A percentile compares a stretch with the other conserved stretches of the same genome.
Evolutionary conservation across 2,113 vertebrate genomes (phyloP).

Genomic region (Ellobius talpinus): DNA sequence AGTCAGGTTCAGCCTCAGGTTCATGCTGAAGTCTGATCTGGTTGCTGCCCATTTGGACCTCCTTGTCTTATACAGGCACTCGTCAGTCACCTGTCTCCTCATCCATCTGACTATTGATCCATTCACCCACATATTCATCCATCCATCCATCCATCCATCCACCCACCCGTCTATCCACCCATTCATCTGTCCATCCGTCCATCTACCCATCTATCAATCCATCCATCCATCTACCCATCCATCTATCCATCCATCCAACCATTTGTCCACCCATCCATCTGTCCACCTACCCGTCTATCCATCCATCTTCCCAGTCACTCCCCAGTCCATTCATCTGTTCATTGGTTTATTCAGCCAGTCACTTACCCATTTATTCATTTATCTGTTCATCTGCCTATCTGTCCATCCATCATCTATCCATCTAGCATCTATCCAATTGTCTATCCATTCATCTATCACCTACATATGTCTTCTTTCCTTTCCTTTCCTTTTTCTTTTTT

Average conservation of each 20-base stretch:
- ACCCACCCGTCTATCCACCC: too few relatives aligned
- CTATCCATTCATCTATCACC: neutral
- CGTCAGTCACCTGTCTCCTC: neutral
- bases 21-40: neutral
- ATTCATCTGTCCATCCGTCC: too few relatives aligned
- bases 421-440: neutral
- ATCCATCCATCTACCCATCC: neutral
- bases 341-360: too few relatives aligned
- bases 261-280: neutral
- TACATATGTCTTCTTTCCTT: neutral
- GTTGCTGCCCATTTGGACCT: neutral
- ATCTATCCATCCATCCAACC: neutral
- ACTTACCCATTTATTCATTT: neutral
- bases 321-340: neutral
- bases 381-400: neutral
- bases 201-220: accelerated
- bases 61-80: neutral
- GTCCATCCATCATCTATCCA: neutral
- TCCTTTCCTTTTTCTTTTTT: neutral
- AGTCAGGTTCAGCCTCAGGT: neutral
- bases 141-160: neutral
- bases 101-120: neutral
- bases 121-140: neutral
- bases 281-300: accelerated
- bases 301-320: neutral